Base-by-base conservation (phyloP, 2,797 vertebrate genomes). In the Rhinella marina region DNA sequence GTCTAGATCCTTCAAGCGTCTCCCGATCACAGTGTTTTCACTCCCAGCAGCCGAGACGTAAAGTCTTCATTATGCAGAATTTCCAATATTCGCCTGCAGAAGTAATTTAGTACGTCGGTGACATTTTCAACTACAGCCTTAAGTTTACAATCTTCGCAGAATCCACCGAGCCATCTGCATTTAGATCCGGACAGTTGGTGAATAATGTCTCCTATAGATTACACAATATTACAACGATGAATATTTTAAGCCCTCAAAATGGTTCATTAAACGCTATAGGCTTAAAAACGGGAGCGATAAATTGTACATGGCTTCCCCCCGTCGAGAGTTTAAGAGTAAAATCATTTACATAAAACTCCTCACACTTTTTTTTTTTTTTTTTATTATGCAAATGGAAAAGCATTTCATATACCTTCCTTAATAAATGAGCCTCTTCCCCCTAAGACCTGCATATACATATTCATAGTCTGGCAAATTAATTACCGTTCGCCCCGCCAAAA, bases 171-270 rank as follows among this genome's bases (percentile, higher is more conserved):
- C 85, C 80, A 56, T 86, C 84, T 83, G 80, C 88, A 80, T 89
- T 86, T 86, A 83, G 72, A 86, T 86, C 62, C 13, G 88, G 88
- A 89, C 88, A 73, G 64, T 41, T 83, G 62, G 62, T 86, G 88
- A 89, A 86, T 89, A 86, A 89, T 89, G 88, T 50, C 76, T 89
- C 85, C 80, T 89, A 89, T 89, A 89, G 88, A 89, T 89, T 79
- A 83, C 84, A 73, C 54, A 77, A 83, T 89, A 89, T 89, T 89
- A 89, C 84, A 73, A 61, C 84, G 64, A 89, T 89, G 84, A 89
- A 89, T 89, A 89, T 89, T 89, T 89, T 89, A 89, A 86, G 81
- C 85, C 82, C 57, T 59, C 80, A 79, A 83, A 89, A 89, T 89
- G 84, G 79, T 79, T 89, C 88, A 86, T 89, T 89, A 89, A 89